Percentiles rank a stretch among this genome's conserved stretches.
Conservation (phyloP, 1,140 invertebrate species). For the Rhagoletis zephyria region DNA sequence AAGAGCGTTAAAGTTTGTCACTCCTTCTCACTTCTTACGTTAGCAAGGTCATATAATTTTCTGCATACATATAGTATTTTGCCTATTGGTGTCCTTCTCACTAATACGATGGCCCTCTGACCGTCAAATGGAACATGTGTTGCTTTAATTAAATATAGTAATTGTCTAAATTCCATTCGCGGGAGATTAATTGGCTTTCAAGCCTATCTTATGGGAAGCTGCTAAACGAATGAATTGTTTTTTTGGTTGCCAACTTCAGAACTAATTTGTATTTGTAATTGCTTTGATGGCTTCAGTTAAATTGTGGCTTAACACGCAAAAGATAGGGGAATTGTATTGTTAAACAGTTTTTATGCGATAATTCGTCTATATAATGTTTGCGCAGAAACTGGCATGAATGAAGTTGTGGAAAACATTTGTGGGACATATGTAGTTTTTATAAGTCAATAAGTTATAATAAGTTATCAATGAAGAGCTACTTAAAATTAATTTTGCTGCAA, state of each 20-base stretch:
- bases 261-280: slow-evolving; percentile 18
- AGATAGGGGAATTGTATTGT: no score
- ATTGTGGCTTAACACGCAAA: slow-evolving; percentile 16
- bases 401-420: no score
- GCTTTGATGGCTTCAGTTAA: not conserved
- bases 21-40: not conserved
- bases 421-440: no score
- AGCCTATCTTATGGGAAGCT: not conserved
- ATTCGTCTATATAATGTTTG: no score
- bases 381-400: no score
- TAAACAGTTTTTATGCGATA: no score
- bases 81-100: not conserved
- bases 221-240: not conserved
- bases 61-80: not conserved
- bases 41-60: not conserved
- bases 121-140: slow-evolving; percentile 2
- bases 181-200: slow-evolving; percentile 1
- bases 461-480: no score
- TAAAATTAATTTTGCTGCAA: no score
- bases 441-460: no score
- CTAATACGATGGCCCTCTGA: not conserved
- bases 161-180: slow-evolving; percentile 34
- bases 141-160: slow-evolving; percentile 49
- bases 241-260: not conserved
- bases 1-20: slow-evolving; percentile 6